These are phyloP conservation scores for Sarcophaga subvicina DNA, from an alignment of 2,888 invertebrate species.

Conservation along the genomic window DNA sequence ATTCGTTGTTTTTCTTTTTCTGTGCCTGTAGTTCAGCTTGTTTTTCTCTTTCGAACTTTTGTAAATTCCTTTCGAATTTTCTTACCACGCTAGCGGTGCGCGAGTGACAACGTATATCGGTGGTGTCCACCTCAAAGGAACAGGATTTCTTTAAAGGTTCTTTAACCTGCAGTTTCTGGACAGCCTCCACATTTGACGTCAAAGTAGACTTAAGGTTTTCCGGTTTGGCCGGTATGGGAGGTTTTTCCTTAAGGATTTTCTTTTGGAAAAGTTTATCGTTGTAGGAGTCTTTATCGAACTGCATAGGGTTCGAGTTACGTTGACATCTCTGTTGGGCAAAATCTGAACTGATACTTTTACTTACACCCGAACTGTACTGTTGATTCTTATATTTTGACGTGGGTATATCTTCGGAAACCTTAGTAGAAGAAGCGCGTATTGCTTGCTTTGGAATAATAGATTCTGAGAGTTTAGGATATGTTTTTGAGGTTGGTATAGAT, in stretches of 20 bases:
- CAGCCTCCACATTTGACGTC: constrained; percentile 73
- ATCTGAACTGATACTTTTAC: constrained; percentile 81
- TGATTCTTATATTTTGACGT: constrained; percentile 79
- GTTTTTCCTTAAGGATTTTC: constrained; percentile 77
- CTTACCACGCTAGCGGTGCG: constrained; percentile 80
- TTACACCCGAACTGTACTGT: constrained; percentile 80
- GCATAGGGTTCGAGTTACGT: constrained; percentile 76
- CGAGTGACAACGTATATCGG: constrained; percentile 73
- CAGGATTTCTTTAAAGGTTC: constrained; percentile 75
- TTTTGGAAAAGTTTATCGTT: constrained; percentile 75
- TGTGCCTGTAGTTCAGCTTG: constrained; percentile 76
- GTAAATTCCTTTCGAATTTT: constrained; percentile 83
- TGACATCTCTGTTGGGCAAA: constrained; percentile 80
- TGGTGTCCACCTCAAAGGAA: constrained; percentile 77
- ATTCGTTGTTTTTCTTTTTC: constrained; percentile 64
- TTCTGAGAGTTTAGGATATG: constrained; percentile 77
- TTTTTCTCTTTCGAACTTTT: constrained; percentile 85
- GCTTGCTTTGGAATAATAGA: constrained; percentile 62
- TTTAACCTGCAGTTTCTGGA: constrained; percentile 42
- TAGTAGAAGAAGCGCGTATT: constrained; percentile 8
- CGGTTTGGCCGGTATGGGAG: constrained; percentile 79
- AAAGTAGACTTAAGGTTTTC: constrained; percentile 77
- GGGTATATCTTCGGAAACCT: constrained; percentile 78
- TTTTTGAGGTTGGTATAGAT: constrained; percentile 78
- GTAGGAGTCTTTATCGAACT: constrained; percentile 67